Conservation (phyloP, 2,113 vertebrate genomes). For the Scomber scombrus region DNA sequence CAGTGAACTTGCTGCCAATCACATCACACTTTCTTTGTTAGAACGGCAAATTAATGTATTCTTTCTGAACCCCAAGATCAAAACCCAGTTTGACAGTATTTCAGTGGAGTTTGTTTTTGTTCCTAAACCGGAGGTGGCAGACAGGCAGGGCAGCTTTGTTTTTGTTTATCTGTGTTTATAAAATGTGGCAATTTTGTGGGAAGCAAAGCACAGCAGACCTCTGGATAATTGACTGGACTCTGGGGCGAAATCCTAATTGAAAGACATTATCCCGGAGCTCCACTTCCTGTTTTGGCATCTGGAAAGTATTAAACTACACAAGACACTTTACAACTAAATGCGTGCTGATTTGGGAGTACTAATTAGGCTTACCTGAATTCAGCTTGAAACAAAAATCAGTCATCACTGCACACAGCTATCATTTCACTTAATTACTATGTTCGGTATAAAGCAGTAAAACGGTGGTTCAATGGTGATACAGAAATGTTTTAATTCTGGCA, state of each 20-base stretch:
- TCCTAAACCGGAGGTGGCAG: background rate
- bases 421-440: constrained; percentile 53
- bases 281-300: constrained; percentile 62
- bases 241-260: constrained; percentile 64
- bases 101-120: background rate
- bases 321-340: constrained; percentile 52
- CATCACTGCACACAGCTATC: constrained; percentile 22
- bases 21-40: background rate
- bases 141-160: background rate
- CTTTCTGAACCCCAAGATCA: background rate
- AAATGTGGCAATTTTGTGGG: constrained; percentile 32
- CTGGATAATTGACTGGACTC: constrained; percentile 63
- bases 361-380: constrained; percentile 61
- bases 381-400: constrained; percentile 21
- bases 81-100: background rate
- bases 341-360: constrained; percentile 45
- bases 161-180: background rate
- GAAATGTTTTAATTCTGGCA: background rate
- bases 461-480: background rate
- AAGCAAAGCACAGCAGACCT: constrained; percentile 37
- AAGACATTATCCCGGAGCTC: constrained; percentile 64
- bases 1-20: background rate
- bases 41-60: background rate
- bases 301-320: constrained; percentile 26
- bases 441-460: constrained; percentile 16